Base-by-base conservation (phyloP, 1,140 invertebrate genomes). In the Trichonephila inaurata region DNA sequence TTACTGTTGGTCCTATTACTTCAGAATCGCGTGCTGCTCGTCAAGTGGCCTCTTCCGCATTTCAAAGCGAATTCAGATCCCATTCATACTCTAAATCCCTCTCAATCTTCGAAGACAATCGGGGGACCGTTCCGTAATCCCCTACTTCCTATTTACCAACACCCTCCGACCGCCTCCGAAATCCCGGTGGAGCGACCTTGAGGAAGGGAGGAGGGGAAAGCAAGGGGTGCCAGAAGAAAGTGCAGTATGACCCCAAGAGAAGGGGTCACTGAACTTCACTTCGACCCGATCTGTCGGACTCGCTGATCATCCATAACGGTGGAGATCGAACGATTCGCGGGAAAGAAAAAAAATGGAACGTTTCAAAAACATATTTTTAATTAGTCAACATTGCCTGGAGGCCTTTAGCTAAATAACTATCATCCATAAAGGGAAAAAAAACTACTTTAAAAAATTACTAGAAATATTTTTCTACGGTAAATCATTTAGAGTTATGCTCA, bases 221-320 rank as follows among this genome's bases (percentile, higher is more conserved):
- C 28, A 28, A 77, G 72, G 28, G 72, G 72, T 33, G 24, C 28
- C 18, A 14, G 28, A 2, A 18, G 72, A 77, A 77, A 77, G 72
- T 77, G 72, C 18, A 28, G 28, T 28, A 77, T 77, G 72, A 77
- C 72, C 72, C 14, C 33, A 6, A 16, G 10, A 51, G 51, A 24
- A 12, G 14, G 33, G 72, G 72, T 77, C 72, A 77, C 24, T 77
- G 72, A 77, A 77, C 72, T 77, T 77, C 62, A 19, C 18, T 40
- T 77, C 72, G 72, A 40, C 28, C 72, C 72, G 72, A 33, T 77
- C 72, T 4, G 24, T 77, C 72, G 69, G 69, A 77, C 72, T 77
- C 16, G 72, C 33, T 28, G 72, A 77, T 77, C 72, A 77, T 77
- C 72, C 28, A 77, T 12, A 40, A 77, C 72, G 28, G 28, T 18